Conservation (phyloP, 2,888 invertebrate species). For the Sipunculus nudus region DNA sequence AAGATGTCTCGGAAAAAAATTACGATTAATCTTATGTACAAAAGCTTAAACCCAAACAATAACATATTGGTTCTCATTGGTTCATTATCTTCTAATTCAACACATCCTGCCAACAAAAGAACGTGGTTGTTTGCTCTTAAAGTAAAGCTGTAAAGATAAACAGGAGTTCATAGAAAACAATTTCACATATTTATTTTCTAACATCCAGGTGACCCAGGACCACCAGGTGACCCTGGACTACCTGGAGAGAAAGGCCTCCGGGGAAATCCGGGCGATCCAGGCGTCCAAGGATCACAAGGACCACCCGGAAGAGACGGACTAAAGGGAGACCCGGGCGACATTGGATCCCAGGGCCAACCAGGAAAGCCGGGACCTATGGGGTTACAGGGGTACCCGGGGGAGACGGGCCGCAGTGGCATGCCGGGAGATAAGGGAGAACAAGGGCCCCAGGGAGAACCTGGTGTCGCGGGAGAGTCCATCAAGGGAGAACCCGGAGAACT, state of each 20-base stretch:
- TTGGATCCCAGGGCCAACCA: background rate
- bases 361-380: slow-evolving; percentile 17
- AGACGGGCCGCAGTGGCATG: background rate
- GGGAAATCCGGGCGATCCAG: slow-evolving; percentile 10
- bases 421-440: slow-evolving; percentile 14
- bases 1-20: no score
- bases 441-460: slow-evolving; percentile 28
- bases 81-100: no score
- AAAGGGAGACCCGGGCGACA: slow-evolving; percentile 2
- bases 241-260: slow-evolving; percentile 5
- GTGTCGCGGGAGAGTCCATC: slow-evolving; percentile 27
- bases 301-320: slow-evolving; percentile 4
- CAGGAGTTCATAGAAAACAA: no score
- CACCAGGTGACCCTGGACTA: slow-evolving; percentile 12
- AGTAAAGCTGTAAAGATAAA: no score
- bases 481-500: slow-evolving; percentile 21
- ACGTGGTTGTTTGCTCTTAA: no score
- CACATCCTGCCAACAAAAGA: no score
- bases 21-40: no score
- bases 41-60: no score
- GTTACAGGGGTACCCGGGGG: slow-evolving; percentile 19
- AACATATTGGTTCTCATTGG: no score
- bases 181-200: no score
- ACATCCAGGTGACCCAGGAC: background rate
- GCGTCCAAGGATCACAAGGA: background rate